Evolutionary conservation across 2,113 vertebrate species (phyloP).

Genomic region (Halcyon malimbica): DNA sequence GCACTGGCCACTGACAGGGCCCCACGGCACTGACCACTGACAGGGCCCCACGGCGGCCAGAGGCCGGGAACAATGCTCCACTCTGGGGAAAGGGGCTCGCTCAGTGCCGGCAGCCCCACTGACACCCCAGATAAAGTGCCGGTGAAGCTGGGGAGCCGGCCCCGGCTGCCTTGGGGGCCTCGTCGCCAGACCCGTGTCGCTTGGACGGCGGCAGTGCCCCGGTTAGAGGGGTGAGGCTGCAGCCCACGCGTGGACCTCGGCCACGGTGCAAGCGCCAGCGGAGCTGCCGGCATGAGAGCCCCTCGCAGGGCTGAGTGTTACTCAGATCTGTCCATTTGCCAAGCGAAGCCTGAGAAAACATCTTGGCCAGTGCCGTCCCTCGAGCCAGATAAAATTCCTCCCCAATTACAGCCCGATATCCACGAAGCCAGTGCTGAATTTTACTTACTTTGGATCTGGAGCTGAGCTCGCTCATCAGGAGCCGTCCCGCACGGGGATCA

Average conservation of each 20-base stretch:
- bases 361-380: not conserved
- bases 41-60: constrained; percentile 57
- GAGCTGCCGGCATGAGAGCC: not conserved
- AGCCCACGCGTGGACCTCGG: not conserved
- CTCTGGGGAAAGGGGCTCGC: constrained; percentile 69
- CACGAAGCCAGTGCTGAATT: constrained; percentile 18
- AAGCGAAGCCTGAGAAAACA: constrained; percentile 20
- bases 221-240: not conserved
- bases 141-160: not conserved
- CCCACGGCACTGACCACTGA: constrained; percentile 70
- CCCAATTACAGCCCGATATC: not conserved
- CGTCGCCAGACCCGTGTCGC: not conserved
- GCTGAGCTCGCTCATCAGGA: not conserved
- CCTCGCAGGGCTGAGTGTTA: not conserved
- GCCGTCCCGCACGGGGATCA: accelerated
- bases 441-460: not conserved
- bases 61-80: constrained; percentile 64
- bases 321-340: not conserved
- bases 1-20: constrained; percentile 70
- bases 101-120: constrained; percentile 47
- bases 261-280: not conserved
- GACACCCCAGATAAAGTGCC: constrained; percentile 44
- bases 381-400: constrained; percentile 56
- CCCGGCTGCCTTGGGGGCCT: not conserved
- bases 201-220: not conserved